Percentiles rank a stretch among this genome's conserved stretches.
These are phyloP conservation scores for Platichthys stellatus DNA, from an alignment of 2,113 vertebrate genomes.

Conservation along the genomic window DNA sequence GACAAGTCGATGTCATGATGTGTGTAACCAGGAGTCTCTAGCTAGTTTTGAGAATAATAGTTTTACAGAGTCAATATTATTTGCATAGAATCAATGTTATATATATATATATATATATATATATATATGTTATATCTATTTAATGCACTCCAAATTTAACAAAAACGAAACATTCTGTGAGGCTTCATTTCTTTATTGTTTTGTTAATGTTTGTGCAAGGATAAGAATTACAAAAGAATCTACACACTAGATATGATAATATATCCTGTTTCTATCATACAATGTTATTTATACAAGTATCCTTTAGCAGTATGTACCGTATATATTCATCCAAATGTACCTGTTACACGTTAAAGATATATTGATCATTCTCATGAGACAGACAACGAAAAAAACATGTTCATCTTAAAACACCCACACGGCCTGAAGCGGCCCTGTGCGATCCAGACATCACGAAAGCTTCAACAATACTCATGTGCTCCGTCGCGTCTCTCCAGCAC, in stretches of 20 bases:
- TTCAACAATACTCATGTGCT: conserved; percentile 56
- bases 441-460: conserved; percentile 55
- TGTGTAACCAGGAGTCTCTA: background rate
- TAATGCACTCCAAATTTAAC: background rate
- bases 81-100: background rate
- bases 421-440: conserved; percentile 40
- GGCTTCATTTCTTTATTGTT: conserved; percentile 71
- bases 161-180: conserved; percentile 20
- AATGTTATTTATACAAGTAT: conserved; percentile 77
- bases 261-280: conserved; percentile 79
- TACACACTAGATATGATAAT: conserved; percentile 77
- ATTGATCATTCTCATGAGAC: conserved; percentile 62
- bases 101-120: no score
- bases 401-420: conserved; percentile 53
- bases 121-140: no score
- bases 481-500: conserved; percentile 59
- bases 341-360: conserved; percentile 73
- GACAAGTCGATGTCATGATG: background rate
- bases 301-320: conserved; percentile 61
- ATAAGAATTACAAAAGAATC: conserved; percentile 79
- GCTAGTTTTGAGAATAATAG: background rate
- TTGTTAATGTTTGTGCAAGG: conserved; percentile 78
- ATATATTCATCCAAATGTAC: conserved; percentile 66
- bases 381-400: conserved; percentile 62
- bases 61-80: background rate